Conservation (phyloP, 2,797 vertebrate genomes). For the Lateolabrax maculatus region DNA sequence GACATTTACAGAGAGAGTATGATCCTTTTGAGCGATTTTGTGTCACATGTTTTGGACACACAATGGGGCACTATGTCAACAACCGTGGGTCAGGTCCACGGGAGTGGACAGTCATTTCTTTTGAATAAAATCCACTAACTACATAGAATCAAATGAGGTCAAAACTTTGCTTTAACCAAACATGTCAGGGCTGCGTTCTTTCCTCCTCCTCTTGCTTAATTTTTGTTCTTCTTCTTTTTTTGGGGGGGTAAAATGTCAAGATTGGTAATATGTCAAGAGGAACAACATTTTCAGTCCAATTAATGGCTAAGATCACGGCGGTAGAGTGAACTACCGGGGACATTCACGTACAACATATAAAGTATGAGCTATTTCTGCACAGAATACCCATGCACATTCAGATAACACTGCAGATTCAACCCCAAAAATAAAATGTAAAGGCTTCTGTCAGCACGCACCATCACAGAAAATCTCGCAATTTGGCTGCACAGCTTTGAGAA, state of each 20-base stretch:
- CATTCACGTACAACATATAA: background rate
- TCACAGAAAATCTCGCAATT: background rate
- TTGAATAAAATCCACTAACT: conserved; percentile 13
- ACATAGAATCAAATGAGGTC: conserved; percentile 4
- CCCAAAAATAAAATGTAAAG: background rate
- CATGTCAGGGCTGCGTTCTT: conserved; percentile 3
- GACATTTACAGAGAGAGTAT: background rate
- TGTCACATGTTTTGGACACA: background rate
- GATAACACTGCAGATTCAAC: background rate
- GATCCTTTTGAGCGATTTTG: background rate
- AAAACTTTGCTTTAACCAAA: conserved; percentile 34
- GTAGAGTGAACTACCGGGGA: conserved; percentile 15
- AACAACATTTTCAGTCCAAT: conserved; percentile 54
- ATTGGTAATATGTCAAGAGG: conserved; percentile 54
- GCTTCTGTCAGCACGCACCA: background rate
- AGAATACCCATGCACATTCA: background rate
- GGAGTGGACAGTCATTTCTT: background rate
- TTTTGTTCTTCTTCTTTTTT: conserved; percentile 10
- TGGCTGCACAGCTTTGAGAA: background rate
- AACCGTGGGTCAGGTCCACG: background rate
- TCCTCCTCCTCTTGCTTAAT: background rate
- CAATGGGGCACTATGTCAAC: background rate
- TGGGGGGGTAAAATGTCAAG: conserved; percentile 49
- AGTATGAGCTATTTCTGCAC: background rate
- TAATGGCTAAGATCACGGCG: conserved; percentile 30